Base-by-base conservation (phyloP, 1,140 invertebrate genomes). In the Drosophila ogumai region DNA sequence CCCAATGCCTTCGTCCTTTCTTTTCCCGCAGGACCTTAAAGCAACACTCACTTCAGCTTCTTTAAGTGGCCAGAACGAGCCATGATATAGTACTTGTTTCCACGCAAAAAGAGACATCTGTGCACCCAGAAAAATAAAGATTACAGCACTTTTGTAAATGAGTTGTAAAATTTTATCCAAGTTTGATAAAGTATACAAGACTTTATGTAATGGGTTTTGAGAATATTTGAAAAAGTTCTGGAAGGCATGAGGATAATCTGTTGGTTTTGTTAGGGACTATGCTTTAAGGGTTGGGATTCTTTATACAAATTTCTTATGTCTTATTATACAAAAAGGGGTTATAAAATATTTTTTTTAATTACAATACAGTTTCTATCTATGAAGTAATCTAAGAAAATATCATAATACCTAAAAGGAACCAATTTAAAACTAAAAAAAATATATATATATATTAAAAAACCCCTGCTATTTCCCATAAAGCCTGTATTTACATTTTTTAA, bases 11-110 rank as follows among this genome's bases (percentile, higher is more conserved):
- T 15, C 46, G 28, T 38, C 60, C n/a, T 40, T 17, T 31, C 2
- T 17, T 10, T 10, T 9, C 28, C 34, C n/a, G 2, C 9, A 34
- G 12, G 40, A 17, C 36, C 13, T 47, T 38, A 68, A 54, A 47
- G 32, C 25, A 49, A 38, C 17, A 69, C 34, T 47, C 47, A 12
- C 17, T 72, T 81, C 47, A 47, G 57, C 54, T 46, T 43, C 79
- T 71, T 81, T 52, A 77, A 81, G 69, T 68, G 50, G 32, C n/a
- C n/a, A 31, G 49, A 57, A 55, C 34, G n/a, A 19, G 22, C 31
- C 52, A 47, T 49, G 40, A 59, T 64, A 71, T 32, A 28, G 25
- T 28, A 60, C 49, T 17, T 25, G 38, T 17, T 65, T 28, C 6
- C 10, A 3, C 8, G n/a, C 13, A 46, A 19, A 54, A n/a, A 36